phyloP scores from a whole-genome alignment of 2,888 invertebrate genomes.

The Rutpela maculata region DNA sequence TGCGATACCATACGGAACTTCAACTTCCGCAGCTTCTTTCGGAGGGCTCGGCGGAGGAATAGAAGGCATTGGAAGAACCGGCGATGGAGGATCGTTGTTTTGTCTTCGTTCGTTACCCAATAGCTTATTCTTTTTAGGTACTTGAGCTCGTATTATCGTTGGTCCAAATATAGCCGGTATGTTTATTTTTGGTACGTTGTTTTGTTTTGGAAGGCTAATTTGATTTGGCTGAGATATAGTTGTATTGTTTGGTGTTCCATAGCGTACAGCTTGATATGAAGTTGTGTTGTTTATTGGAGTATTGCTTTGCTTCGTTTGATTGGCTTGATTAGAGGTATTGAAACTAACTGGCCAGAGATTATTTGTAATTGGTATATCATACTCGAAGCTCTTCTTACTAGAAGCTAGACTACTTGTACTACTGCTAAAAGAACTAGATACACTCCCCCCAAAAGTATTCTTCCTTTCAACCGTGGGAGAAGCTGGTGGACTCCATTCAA shows the following conservation, averaged over 20 bases:
- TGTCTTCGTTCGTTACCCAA: conserved; percentile 75
- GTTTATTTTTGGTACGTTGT: conserved; percentile 46
- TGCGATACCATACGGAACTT: conserved; percentile 84
- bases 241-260: conserved; percentile 36
- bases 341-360: conserved; percentile 64
- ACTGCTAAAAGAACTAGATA: conserved; percentile 71
- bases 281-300: conserved; percentile 28
- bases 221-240: conserved; percentile 46
- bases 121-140: conserved; percentile 39
- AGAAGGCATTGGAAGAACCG: conserved; percentile 82
- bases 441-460: conserved; percentile 69
- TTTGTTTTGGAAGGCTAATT: conserved; percentile 33
- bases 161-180: conserved; percentile 74
- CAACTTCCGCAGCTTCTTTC: conserved; percentile 69
- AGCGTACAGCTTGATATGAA: conserved; percentile 24
- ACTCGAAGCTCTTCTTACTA: conserved; percentile 90
- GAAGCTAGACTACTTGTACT: conserved; percentile 77
- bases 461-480: conserved; percentile 70
- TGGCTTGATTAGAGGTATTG: conserved; percentile 13
- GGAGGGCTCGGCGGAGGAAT: conserved; percentile 88
- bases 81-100: conserved; percentile 62
- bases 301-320: conserved; percentile 26
- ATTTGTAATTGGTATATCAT: conserved; percentile 75
- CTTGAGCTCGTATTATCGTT: conserved; percentile 85
- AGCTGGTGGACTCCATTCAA: conserved; percentile 76